These are phyloP conservation scores for Drosophila orena DNA, from an alignment of 1,140 invertebrate genomes.

Conservation along the genomic window DNA sequence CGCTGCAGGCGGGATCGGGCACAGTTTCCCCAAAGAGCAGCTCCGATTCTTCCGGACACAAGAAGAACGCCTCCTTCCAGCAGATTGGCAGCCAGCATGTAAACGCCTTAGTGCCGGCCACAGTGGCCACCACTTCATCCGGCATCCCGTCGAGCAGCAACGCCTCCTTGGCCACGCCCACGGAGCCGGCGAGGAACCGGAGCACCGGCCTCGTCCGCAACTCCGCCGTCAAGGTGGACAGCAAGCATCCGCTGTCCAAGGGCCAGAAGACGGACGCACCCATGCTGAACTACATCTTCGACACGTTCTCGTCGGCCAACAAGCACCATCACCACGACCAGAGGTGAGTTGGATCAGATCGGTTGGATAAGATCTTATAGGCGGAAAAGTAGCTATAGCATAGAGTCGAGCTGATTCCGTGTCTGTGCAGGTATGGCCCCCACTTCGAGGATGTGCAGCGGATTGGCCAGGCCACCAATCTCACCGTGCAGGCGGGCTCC, in stretches of 20 bases:
- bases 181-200: constrained; percentile 21
- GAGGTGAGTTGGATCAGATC: constrained; percentile 79
- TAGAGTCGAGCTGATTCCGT: too few species aligned
- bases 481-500: constrained; percentile 92
- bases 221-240: constrained; percentile 73
- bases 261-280: constrained; percentile 88
- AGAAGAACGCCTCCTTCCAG: constrained; percentile 55
- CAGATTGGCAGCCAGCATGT: constrained; percentile 74
- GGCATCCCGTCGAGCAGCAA: constrained; percentile 24
- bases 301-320: constrained; percentile 88
- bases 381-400: too few species aligned
- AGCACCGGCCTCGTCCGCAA: constrained; percentile 41
- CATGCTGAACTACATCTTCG: constrained; percentile 90
- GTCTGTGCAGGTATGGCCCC: constrained; percentile 87
- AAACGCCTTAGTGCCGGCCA: constrained; percentile 59
- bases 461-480: constrained; percentile 88
- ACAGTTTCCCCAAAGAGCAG: constrained; percentile 22
- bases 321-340: constrained; percentile 88
- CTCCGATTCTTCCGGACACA: constrained; percentile 41
- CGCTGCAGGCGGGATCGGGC: constrained; percentile 57
- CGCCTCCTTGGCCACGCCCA: constrained; percentile 10
- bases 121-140: constrained; percentile 24
- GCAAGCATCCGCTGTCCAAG: constrained; percentile 71
- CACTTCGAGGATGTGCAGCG: constrained; percentile 88
- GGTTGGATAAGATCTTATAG: too few species aligned